A percentile compares a stretch with the other conserved stretches of the same genome.
Evolutionary conservation across 30 jellyfish, hydroid and myxozoan species (phyloP).

Genomic region (Aurelia aurita): DNA sequence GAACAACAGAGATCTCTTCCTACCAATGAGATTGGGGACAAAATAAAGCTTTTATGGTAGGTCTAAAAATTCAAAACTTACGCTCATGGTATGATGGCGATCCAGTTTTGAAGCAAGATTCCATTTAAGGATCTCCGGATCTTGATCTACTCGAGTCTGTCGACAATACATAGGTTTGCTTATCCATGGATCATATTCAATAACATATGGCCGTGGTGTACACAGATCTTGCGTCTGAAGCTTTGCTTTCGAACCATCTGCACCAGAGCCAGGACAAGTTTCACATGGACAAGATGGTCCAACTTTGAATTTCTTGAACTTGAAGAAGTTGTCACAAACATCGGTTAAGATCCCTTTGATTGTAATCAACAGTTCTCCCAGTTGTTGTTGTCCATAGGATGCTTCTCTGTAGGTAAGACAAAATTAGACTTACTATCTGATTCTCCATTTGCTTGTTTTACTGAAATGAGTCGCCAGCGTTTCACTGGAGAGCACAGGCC

Average conservation of each 20-base stretch:
- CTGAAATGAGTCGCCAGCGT: no score
- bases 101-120: neutral
- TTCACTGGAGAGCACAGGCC: no score
- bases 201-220: neutral
- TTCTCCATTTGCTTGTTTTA: no score
- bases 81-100: no score
- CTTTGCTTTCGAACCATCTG: conserved; percentile 9
- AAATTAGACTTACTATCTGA: neutral
- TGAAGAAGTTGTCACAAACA: conserved; percentile 40
- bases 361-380: neutral
- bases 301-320: conserved; percentile 22
- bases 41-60: no score
- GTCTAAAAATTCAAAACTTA: no score
- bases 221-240: neutral
- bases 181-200: conserved; percentile 10
- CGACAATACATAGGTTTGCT: neutral
- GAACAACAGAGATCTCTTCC: no score
- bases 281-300: conserved; percentile 28
- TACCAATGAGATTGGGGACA: no score
- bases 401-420: neutral
- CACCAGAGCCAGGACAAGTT: conserved; percentile 15
- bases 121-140: conserved; percentile 1
- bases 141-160: neutral
- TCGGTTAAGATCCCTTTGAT: conserved; percentile 12
- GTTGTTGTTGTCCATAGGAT: neutral